phyloP scores from a whole-genome alignment of 2,888 invertebrate genomes.

The Dasysyrphus tricinctus region DNA sequence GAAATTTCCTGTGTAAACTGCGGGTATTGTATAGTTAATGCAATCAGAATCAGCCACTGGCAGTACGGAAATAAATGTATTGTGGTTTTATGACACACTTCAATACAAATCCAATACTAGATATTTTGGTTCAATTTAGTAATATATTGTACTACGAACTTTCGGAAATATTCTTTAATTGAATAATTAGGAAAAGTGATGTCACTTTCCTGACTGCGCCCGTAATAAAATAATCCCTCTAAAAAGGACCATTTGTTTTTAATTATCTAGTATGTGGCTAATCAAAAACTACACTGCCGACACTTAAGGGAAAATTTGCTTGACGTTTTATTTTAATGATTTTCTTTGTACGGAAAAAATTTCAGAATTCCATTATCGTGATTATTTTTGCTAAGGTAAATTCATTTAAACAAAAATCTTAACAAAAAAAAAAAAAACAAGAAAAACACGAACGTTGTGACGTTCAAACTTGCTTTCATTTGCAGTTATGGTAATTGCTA shows the following conservation, averaged over 20 bases:
- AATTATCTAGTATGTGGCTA: slow-evolving; percentile 32
- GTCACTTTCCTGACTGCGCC: slow-evolving; percentile 6
- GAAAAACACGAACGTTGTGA: slow-evolving; percentile 8
- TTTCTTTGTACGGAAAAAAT: slow-evolving; percentile 75
- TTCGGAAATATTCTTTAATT: background rate
- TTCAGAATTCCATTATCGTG: slow-evolving; percentile 68
- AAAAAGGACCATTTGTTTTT: slow-evolving; percentile 25
- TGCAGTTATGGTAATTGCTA: slow-evolving; percentile 82
- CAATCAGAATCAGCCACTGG: too few relatives aligned
- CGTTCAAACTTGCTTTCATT: slow-evolving; percentile 42
- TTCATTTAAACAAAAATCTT: slow-evolving; percentile 26
- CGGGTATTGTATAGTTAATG: too few relatives aligned
- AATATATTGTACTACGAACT: background rate
- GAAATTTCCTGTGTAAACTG: too few relatives aligned
- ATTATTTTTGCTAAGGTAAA: slow-evolving; percentile 71
- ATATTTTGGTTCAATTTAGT: background rate
- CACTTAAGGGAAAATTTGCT: slow-evolving; percentile 67
- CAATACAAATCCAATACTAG: background rate
- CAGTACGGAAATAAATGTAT: too few relatives aligned
- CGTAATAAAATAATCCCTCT: slow-evolving; percentile 11
- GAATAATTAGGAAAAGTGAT: slow-evolving; percentile 13
- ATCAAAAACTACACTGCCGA: slow-evolving; percentile 50
- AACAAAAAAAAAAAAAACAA: slow-evolving; percentile 27
- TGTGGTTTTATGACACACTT: too few relatives aligned
- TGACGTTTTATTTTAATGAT: slow-evolving; percentile 74